Conservation (phyloP, 1,140 invertebrate genomes). For the Melanaphis sacchari region DNA sequence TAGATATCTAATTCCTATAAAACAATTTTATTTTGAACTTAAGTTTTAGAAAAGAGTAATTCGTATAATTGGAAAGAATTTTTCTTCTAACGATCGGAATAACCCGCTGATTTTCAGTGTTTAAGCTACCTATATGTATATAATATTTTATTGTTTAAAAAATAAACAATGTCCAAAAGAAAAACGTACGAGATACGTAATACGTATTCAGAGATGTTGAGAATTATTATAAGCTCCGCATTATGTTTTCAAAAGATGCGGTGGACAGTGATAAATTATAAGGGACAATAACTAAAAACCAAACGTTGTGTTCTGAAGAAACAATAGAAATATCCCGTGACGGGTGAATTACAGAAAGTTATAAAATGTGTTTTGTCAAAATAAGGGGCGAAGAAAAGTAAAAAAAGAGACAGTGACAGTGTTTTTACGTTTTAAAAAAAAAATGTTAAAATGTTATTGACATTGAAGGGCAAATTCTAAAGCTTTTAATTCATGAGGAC, state of each 20-base stretch:
- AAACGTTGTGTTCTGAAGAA: background rate
- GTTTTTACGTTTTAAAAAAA: background rate
- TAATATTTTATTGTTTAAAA: background rate
- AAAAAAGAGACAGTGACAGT: background rate
- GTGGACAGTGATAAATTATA: constrained; percentile 8
- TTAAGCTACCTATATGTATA: too few species aligned
- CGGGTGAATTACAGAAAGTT: background rate
- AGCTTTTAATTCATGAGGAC: background rate
- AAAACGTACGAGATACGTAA: background rate
- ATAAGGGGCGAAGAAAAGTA: background rate
- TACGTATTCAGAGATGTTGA: background rate
- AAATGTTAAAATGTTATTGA: constrained; percentile 17
- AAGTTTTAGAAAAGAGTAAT: too few species aligned
- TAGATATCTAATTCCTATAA: background rate
- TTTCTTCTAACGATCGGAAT: too few species aligned
- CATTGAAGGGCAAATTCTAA: background rate
- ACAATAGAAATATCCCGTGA: constrained; percentile 12
- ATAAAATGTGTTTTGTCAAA: background rate
- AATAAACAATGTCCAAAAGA: background rate
- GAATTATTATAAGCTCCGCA: background rate
- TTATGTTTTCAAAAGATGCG: background rate
- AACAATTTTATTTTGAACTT: too few species aligned
- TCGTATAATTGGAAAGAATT: too few species aligned
- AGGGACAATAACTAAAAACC: background rate
- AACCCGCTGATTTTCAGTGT: too few species aligned